Evolutionary conservation across 2,113 vertebrate species (phyloP).

Genomic region (Gadus macrocephalus): DNA sequence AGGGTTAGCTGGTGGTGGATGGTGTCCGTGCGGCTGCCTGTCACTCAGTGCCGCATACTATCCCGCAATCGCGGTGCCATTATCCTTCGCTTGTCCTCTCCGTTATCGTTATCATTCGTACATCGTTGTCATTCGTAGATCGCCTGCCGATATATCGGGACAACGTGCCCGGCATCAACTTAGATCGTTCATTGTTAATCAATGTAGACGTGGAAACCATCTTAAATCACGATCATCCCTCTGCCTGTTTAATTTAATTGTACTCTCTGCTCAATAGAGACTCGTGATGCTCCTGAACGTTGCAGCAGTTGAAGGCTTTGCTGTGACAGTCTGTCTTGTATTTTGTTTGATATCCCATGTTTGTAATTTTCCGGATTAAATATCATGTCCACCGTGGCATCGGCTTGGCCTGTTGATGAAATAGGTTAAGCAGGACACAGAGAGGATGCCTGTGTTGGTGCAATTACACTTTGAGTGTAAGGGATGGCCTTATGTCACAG

Average conservation of each 20-base stretch:
- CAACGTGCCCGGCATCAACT: too few relatives aligned
- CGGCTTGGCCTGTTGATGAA: not conserved
- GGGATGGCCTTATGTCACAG: not conserved
- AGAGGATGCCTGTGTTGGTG: not conserved
- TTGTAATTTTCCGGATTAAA: not conserved
- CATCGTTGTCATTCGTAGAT: not conserved
- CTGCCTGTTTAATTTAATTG: slow-evolving; percentile 41
- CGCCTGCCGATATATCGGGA: too few relatives aligned
- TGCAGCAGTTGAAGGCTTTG: too few relatives aligned
- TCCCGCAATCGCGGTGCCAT: slow-evolving; percentile 4
- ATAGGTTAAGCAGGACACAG: not conserved
- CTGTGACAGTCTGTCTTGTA: slow-evolving; percentile 1
- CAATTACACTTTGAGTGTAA: not conserved
- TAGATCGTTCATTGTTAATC: not conserved
- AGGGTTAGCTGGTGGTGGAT: slow-evolving; percentile 4
- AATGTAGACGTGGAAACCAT: not conserved
- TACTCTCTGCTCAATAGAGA: slow-evolving; percentile 54
- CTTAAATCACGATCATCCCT: slow-evolving; percentile 24
- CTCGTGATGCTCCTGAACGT: slow-evolving; percentile 49
- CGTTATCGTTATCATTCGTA: too few relatives aligned
- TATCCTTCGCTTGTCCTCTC: too few relatives aligned
- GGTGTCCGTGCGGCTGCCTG: slow-evolving; percentile 21
- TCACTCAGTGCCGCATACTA: slow-evolving; percentile 56
- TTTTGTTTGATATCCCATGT: not conserved
- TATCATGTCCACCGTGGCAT: not conserved